Base-by-base conservation (phyloP, 2,888 invertebrate genomes). In the Calliscelio sp. region DNA sequence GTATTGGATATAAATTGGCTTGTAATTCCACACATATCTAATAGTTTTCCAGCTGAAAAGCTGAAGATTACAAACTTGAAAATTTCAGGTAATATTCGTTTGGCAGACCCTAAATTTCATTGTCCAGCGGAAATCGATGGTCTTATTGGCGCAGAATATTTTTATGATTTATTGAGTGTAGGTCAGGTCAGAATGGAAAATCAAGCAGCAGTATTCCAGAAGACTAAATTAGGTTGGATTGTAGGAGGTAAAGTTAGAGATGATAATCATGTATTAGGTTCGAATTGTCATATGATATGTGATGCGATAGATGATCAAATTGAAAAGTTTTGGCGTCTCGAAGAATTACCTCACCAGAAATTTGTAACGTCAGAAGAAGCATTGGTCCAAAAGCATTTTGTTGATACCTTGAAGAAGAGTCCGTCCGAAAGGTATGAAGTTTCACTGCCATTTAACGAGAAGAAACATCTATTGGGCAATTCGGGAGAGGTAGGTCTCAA, bases 211-310 rank as follows among this genome's bases (percentile, higher is more conserved):
- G 41, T 51, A 0, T 59, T 80, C 24, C 85, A 86, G 14, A 81
- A 84, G 16, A 83, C 85, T 11, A 53, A 41, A 16, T 55, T 86
- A 10, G 86, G 84, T n/a, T 84, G 83, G 83, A 80, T 86, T 0
- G n/a, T 79, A 0, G 51, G 73, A 6, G 84, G 84, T 11, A 59
- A 22, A 38, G 18, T 59, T 38, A 22, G 22, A n/a, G 2, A 25
- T 55, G 14, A 25, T 28, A 18, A 14, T 28, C 10, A 20, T 20
- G 46, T 46, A 35, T 35, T 14, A 35, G 35, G 10, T 35, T 1
- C 14, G 14, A 35, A 32, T 46, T 66, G n/a, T 41, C 0, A 41
- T 41, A 41, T 41, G 41, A 4, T 14, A 4, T 4, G 41, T 14
- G 41, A 4, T 41, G 0, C n/a, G 0, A 1, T 41, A 41, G 10